Evolutionary conservation across 2,888 invertebrate species (phyloP).

Genomic region (Protophormia terraenovae): DNA sequence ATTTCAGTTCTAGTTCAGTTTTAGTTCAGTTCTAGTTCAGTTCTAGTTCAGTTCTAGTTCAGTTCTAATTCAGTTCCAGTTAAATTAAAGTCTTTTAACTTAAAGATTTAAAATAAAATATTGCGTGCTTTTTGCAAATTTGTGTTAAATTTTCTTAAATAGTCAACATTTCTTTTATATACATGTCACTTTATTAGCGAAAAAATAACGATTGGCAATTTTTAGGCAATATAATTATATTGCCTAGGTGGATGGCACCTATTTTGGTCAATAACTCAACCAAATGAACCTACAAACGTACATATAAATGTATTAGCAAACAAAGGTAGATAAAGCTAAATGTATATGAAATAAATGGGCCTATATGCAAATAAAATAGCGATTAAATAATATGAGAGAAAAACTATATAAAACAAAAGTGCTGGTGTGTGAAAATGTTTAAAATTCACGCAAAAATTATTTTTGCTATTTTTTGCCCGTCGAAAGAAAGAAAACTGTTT

Average conservation of each 20-base stretch:
- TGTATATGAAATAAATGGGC: neutral
- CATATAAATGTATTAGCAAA: neutral
- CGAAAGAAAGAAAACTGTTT: conserved; percentile 21
- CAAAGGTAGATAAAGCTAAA: conserved; percentile 12
- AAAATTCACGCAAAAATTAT: conserved; percentile 63
- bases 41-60: no score
- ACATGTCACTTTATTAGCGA: neutral
- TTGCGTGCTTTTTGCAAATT: neutral
- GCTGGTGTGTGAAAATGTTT: conserved; percentile 61
- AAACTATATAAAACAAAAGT: conserved; percentile 36
- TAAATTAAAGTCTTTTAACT: no score
- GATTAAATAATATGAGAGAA: conserved; percentile 40
- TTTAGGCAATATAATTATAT: conserved; percentile 51
- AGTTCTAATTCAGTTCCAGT: no score
- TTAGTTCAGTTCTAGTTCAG: no score
- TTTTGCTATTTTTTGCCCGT: neutral
- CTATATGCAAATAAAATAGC: conserved; percentile 53
- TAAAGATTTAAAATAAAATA: neutral
- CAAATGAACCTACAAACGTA: no score
- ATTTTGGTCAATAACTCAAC: neutral
- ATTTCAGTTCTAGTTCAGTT: no score
- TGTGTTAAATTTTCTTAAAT: neutral
- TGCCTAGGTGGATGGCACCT: conserved; percentile 45
- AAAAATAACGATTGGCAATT: neutral
- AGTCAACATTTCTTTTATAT: neutral